Evolutionary conservation across 2,888 invertebrate species (phyloP), one percentile per base, ranked within the genome.

Genomic region (Nomada goodeniana): DNA sequence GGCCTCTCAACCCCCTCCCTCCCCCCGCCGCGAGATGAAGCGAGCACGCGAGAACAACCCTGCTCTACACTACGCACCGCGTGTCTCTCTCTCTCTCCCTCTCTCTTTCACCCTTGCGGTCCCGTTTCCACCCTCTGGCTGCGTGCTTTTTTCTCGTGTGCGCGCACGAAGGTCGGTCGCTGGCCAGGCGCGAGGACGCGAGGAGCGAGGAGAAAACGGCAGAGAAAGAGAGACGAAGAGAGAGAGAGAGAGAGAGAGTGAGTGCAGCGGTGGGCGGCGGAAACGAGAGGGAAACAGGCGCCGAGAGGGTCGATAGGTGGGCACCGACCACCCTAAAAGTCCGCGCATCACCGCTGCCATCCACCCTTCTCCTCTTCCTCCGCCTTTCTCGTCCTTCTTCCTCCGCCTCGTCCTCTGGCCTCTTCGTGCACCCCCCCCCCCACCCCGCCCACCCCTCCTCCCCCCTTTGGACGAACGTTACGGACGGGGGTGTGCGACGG

Each of bases 281-380:
- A 68, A 74, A 70, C 75, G 80, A 83, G 80, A 72, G 61, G 57
- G 61, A 74, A 68, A 44, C 76, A 71, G 84, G 85, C 88, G 86
- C 83, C 87, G 89, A 90, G 91, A 92, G 89, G 92, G 91, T 92
- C 92, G 92, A 92, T 91, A 92, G 92, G 92, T 91, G 92, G 91
- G 90, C 89, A 89, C 84, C 87, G 79, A 87, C 89, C 88, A 90
- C 84, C 89, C 88, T 84, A 89, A 88, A 90, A 88, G 89, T 89
- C 88, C 87, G 87, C 86, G 86, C 88, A 79, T 86, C 74, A 81
- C 79, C 86, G 76, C 77, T 81, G 52, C 63, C 82, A 50, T 10
- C 82, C 78, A 73, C 77, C 79, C 60, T 77, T 50, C 57, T 59
- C 69, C 60, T 50, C 76, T 73, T 63, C 60, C 71, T 47, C 64